These are phyloP conservation scores for Metopolophium dirhodum DNA, from an alignment of 1,140 invertebrate genomes.

Conservation along the genomic window DNA sequence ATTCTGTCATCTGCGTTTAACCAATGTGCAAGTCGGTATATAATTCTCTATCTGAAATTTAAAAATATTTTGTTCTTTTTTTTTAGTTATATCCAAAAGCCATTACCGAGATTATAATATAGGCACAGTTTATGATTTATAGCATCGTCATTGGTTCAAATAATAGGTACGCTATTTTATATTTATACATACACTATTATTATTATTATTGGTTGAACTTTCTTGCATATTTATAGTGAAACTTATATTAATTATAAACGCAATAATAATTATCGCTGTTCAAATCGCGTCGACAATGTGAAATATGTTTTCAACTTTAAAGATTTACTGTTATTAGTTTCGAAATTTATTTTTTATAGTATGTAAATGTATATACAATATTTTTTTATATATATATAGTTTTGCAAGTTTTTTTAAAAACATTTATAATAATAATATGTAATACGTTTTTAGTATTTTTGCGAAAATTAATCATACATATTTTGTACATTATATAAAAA, in stretches of 20 bases:
- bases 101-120: neutral
- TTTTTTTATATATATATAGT: neutral
- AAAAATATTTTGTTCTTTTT: neutral
- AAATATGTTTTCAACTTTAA: neutral
- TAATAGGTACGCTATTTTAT: neutral
- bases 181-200: neutral
- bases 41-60: neutral
- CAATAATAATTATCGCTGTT: neutral
- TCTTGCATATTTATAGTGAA: neutral
- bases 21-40: neutral
- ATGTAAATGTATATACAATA: neutral
- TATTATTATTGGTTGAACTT: neutral
- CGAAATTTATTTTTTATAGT: neutral
- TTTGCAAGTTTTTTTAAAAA: neutral
- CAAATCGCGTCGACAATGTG: neutral
- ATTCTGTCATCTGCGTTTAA: neutral
- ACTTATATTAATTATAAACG: neutral
- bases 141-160: neutral
- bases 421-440: neutral
- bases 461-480: too few species aligned
- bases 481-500: too few species aligned
- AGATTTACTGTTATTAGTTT: neutral
- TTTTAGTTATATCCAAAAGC: neutral
- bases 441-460: too few species aligned
- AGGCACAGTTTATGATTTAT: neutral